Evolutionary conservation across 2,888 invertebrate species (phyloP).

Genomic region (Pristionchus mayeri): DNA sequence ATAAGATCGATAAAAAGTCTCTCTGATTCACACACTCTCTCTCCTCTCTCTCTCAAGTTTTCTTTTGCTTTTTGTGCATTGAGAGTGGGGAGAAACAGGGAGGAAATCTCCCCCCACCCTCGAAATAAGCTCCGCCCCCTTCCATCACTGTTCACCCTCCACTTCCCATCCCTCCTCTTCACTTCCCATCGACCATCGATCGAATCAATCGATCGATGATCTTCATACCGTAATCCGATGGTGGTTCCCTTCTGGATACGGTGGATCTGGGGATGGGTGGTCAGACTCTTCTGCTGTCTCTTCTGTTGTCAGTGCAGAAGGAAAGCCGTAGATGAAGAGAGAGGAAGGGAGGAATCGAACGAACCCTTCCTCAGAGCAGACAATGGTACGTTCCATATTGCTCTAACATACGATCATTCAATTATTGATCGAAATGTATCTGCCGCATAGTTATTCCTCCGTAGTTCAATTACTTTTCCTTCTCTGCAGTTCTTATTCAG

Average conservation of each 20-base stretch:
- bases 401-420: no score
- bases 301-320: conserved; percentile 44
- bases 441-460: no score
- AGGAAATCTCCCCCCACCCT: conserved; percentile 20
- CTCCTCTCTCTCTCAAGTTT: conserved; percentile 5
- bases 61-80: neutral
- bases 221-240: conserved; percentile 35
- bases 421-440: no score
- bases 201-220: conserved; percentile 9
- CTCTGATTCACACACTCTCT: conserved; percentile 1
- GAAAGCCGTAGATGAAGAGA: neutral
- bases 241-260: neutral
- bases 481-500: no score
- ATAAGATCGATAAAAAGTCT: conserved; percentile 18
- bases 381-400: neutral
- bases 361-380: conserved; percentile 4
- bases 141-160: conserved; percentile 32
- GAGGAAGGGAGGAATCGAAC: conserved; percentile 32
- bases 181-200: neutral
- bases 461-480: no score
- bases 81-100: conserved; percentile 25
- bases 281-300: neutral
- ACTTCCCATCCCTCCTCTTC: neutral
- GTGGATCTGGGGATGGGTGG: neutral
- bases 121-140: neutral